Evolutionary conservation across 2,797 vertebrate species (phyloP).

Genomic region (Dallia pectoralis): DNA sequence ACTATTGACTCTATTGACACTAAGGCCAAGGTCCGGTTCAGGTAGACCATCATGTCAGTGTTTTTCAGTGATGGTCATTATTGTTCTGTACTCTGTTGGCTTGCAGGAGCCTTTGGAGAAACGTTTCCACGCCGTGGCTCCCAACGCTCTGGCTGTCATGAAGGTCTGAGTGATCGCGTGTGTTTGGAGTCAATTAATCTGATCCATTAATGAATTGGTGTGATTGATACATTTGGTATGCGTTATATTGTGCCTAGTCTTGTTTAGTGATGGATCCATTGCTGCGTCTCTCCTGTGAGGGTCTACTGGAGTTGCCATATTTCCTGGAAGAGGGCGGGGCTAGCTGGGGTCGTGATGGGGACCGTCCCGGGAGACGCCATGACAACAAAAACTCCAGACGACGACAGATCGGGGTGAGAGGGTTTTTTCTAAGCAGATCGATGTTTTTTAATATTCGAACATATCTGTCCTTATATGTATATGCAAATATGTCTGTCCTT

Average conservation of each 20-base stretch:
- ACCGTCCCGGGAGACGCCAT: constrained; percentile 65
- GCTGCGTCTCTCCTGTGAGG: constrained; percentile 79
- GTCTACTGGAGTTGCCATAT: constrained; percentile 81
- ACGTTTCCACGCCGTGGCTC: constrained; percentile 72
- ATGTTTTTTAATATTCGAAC: too few relatives aligned
- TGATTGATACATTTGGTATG: neutral
- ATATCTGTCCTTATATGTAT: too few relatives aligned
- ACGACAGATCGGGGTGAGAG: constrained; percentile 65
- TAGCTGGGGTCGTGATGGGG: constrained; percentile 64
- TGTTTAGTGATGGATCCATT: constrained; percentile 87
- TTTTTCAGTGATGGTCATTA: neutral
- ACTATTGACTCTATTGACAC: too few relatives aligned
- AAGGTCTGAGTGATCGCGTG: constrained; percentile 66
- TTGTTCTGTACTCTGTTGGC: constrained; percentile 19
- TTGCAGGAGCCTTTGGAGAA: constrained; percentile 84
- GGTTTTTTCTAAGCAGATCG: too few relatives aligned
- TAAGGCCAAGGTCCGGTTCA: too few relatives aligned
- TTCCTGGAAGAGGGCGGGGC: constrained; percentile 75
- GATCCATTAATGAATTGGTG: neutral
- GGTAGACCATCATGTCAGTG: neutral
- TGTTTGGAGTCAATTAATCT: too few relatives aligned
- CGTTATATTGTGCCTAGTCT: constrained; percentile 57
- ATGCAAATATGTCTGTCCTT: too few relatives aligned
- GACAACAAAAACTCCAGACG: constrained; percentile 71
- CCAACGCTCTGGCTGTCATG: constrained; percentile 78